Conservation (phyloP, 2,113 vertebrate species). For the Catharus fuscescens region DNA sequence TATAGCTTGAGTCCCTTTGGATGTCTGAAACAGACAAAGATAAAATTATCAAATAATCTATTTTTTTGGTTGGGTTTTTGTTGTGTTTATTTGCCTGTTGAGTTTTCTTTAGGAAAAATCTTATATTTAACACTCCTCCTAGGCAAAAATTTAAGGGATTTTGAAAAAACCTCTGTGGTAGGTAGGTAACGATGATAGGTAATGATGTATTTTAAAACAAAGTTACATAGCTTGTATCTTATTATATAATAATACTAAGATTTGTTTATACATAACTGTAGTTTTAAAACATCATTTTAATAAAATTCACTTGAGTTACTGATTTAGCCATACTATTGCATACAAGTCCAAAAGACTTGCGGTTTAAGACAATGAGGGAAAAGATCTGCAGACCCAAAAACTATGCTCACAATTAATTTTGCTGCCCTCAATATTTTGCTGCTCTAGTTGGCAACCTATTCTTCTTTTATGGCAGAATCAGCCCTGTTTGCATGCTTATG, state of each 20-base stretch:
- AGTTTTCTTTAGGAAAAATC: neutral
- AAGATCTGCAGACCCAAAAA: neutral
- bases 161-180: neutral
- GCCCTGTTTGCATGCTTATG: conserved; percentile 41
- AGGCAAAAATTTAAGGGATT: neutral
- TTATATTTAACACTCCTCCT: neutral
- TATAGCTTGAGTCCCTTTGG: neutral
- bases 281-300: neutral
- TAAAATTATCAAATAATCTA: neutral
- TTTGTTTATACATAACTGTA: neutral
- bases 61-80: neutral
- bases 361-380: neutral
- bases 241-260: neutral
- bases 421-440: conserved; percentile 50
- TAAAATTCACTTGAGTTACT: neutral
- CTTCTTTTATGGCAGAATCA: conserved; percentile 52
- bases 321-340: neutral
- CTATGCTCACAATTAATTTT: conserved; percentile 31
- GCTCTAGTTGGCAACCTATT: conserved; percentile 46
- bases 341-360: neutral
- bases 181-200: neutral
- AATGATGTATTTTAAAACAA: neutral
- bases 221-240: neutral
- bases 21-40: neutral
- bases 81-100: neutral